Percentiles rank a stretch among this genome's conserved stretches.
Conservation (phyloP, 1,140 invertebrate genomes). For the Anthonomus grandis region DNA sequence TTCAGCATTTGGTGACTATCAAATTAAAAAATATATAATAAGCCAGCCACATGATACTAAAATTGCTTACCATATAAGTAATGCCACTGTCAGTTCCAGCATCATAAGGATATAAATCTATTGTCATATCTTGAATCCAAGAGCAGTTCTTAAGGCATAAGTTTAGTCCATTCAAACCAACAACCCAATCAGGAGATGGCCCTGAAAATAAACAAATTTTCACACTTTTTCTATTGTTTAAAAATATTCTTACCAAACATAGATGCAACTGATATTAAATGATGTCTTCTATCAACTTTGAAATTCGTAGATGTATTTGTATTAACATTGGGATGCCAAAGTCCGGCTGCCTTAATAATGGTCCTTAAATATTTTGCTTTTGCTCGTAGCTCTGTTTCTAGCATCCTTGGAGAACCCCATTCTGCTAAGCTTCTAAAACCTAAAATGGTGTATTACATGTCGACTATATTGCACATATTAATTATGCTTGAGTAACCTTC, state of each 20-base stretch:
- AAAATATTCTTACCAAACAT: slow-evolving; percentile 71
- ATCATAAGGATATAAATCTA: slow-evolving; percentile 92
- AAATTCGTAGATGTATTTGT: slow-evolving; percentile 81
- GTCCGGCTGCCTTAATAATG: slow-evolving; percentile 89
- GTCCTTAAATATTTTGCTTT: slow-evolving; percentile 80
- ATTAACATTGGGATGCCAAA: slow-evolving; percentile 93
- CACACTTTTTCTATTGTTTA: neutral
- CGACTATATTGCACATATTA: too few species aligned
- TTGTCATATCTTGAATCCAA: slow-evolving; percentile 74
- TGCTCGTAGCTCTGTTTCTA: slow-evolving; percentile 87
- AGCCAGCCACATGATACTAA: neutral
- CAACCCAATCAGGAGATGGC: slow-evolving; percentile 94
- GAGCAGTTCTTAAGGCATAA: slow-evolving; percentile 85
- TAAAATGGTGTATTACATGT: neutral
- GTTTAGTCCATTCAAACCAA: slow-evolving; percentile 83
- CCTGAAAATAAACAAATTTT: slow-evolving; percentile 48
- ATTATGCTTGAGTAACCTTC: too few species aligned
- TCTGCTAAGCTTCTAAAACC: slow-evolving; percentile 86
- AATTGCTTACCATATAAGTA: slow-evolving; percentile 74
- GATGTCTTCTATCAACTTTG: slow-evolving; percentile 82
- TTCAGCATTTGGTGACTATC: slow-evolving; percentile 78
- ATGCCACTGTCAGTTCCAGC: slow-evolving; percentile 91
- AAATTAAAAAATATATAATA: slow-evolving; percentile 2
- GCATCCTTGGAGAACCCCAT: slow-evolving; percentile 85
- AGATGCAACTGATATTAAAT: slow-evolving; percentile 86